Evolutionary conservation across 1,140 invertebrate species (phyloP).

Genomic region (Halotydeus destructor): DNA sequence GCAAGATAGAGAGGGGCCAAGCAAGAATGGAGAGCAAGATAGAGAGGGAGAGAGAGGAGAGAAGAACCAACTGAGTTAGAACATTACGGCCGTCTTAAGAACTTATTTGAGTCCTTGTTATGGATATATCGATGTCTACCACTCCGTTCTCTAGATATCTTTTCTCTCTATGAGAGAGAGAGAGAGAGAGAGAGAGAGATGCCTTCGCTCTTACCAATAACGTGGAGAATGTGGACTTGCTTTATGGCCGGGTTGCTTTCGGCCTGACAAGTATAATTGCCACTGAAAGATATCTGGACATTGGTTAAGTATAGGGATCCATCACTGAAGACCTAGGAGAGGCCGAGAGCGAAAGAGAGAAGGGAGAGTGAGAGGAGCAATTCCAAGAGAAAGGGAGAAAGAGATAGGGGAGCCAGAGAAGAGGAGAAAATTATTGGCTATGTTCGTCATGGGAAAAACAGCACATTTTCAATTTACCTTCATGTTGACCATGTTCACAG

Average conservation of each 20-base stretch:
- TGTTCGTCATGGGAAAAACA: not conserved
- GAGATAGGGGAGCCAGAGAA: too few relatives aligned
- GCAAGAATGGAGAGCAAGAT: not conserved
- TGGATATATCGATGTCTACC: too few relatives aligned
- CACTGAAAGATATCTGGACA: constrained; percentile 49
- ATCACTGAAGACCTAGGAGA: constrained; percentile 40
- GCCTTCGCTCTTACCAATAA: constrained; percentile 42
- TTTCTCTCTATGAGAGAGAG: too few relatives aligned
- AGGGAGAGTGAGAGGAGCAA: too few relatives aligned
- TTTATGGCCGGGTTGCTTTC: constrained; percentile 47
- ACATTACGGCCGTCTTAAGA: too few relatives aligned
- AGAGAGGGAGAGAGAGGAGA: not conserved
- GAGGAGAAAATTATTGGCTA: too few relatives aligned
- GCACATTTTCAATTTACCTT: constrained; percentile 7
- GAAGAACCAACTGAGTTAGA: not conserved
- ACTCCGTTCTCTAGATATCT: too few relatives aligned
- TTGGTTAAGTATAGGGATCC: constrained; percentile 51
- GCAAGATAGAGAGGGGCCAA: too few relatives aligned
- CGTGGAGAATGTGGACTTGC: constrained; percentile 49
- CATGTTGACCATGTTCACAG: constrained; percentile 7
- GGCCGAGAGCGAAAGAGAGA: not conserved
- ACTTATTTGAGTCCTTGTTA: too few relatives aligned
- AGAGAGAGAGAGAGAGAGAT: not conserved
- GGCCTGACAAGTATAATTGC: constrained; percentile 59
- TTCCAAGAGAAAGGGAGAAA: too few relatives aligned